Evolutionary conservation across 2,797 vertebrate genomes (phyloP).

Genomic region (Trachops cirrhosus): DNA sequence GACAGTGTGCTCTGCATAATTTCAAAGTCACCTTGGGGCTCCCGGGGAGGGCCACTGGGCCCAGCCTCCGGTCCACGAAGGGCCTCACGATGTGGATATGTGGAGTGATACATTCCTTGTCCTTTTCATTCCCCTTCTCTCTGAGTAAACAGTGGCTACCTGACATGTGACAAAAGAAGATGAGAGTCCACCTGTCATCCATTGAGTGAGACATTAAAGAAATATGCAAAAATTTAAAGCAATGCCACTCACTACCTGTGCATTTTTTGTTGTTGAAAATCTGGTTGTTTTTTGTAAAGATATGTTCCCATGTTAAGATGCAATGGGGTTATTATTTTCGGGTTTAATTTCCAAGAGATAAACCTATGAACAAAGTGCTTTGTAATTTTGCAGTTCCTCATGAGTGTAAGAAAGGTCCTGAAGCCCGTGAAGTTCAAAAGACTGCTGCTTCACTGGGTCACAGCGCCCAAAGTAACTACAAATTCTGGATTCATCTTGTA

Average conservation of each 20-base stretch:
- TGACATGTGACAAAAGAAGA: neutral
- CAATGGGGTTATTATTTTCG: neutral
- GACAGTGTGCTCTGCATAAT: neutral
- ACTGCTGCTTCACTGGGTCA: neutral
- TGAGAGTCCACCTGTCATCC: neutral
- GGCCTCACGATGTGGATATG: neutral
- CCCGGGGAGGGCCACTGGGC: neutral
- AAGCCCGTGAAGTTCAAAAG: neutral
- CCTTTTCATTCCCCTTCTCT: neutral
- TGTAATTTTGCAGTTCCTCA: neutral
- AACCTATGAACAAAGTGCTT: neutral
- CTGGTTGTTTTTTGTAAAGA: neutral
- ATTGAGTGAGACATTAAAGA: neutral
- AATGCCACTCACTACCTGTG: neutral
- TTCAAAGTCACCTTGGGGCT: neutral
- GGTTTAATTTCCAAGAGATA: constrained; percentile 22
- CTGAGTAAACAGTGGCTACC: neutral
- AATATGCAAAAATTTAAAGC: neutral
- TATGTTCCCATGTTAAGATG: neutral
- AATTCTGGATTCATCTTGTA: neutral
- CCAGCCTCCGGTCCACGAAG: neutral
- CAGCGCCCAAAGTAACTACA: neutral
- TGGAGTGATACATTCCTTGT: neutral
- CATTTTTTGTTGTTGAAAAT: neutral
- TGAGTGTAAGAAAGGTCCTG: neutral